Base-by-base conservation (phyloP, 2,113 vertebrate species). In the Lota lota region DNA sequence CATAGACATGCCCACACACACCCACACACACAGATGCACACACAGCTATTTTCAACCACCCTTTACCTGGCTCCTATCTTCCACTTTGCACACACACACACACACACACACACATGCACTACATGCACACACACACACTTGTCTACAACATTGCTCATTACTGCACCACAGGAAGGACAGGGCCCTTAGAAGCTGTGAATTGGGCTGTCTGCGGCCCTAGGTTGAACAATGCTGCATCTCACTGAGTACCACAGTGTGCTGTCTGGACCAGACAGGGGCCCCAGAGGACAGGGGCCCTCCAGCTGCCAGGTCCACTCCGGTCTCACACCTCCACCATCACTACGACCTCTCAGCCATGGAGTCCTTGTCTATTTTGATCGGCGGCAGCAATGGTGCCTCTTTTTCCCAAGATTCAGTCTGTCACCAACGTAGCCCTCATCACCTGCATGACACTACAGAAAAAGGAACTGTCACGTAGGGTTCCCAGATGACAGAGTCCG, bases 111-210 rank as follows among this genome's bases (percentile, higher is more conserved):
- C 4, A 33, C 28, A 33, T 33, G 28, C 28, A 4, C 28, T 6
- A 4, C 28, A 3, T 6, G 7, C 28, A 33, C 28, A 33, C 28
- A 33, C 28, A 33, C 28, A 33, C 28, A 33, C 28, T 33, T 4
- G 28, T 33, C 28, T 33, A 53, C 64, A 24, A 60, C 57, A 12
- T 14, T 22, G 51, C 61, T 64, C 62, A 69, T 73, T 65, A 61
- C 59, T 22, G 76, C 78, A 80, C 70, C 70, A 69, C 62, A 71
- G 64, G 67, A 66, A 68, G 68, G 72, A 69, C 68, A 74, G 76
- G 72, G 68, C 65, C 73, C 69, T 78, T 80, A 76, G 69, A 76
- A 75, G 72, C 75, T 63, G 68, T 66, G 71, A 47, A 58, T 50
- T 81, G 82, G 63, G 50, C 63, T 81, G 71, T 79, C 79, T 77